Evolutionary conservation across 1,140 invertebrate species (phyloP), one percentile per base, ranked within the genome.

Genomic region (Drosophila albomicans): DNA sequence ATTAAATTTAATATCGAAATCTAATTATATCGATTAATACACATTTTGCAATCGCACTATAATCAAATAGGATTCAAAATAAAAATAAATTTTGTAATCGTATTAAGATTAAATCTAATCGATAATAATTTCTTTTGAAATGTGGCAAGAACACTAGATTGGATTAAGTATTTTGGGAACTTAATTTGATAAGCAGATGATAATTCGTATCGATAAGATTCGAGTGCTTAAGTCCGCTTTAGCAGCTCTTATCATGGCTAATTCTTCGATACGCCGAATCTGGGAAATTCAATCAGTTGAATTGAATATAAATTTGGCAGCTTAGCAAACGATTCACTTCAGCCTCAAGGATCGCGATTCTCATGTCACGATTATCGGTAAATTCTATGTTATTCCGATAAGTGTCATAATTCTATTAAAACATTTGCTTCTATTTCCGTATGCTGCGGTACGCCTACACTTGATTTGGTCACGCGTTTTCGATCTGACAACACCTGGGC

Each of bases 311-410:
- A 25, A n/a, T 30, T 28, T 25, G 11, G 8, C n/a, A 64, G 48
- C 16, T n/a, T 32, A 49, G 1, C 35, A 28, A 15, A 7, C 30
- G 7, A 20, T 32, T 25, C 20, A 43, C 25, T 52, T 11, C 0
- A 64, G 6, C 11, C 10, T 58, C 4, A 58, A 58, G 16, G 25
- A 54, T 65, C 25, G 7, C n/a, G 15, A 52, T 15, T 35, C 15
- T 41, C 48, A 13, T 58, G 10, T 58, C 56, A 25, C 20, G 38
- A 58, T 43, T 16, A 8, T 30, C 10, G 56, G 13, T 28, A 28
- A 58, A 41, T 35, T 38, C 30, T n/a, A 57, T 38, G 35, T 20
- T 38, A 10, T 38, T 56, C 8, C 7, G 54, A 57, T 57, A 57
- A 20, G 54, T 11, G 13, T 32, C 15, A 16, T 38, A 41, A 57